Conservation (phyloP, 1,140 invertebrate species). For the Oppia nitens region DNA sequence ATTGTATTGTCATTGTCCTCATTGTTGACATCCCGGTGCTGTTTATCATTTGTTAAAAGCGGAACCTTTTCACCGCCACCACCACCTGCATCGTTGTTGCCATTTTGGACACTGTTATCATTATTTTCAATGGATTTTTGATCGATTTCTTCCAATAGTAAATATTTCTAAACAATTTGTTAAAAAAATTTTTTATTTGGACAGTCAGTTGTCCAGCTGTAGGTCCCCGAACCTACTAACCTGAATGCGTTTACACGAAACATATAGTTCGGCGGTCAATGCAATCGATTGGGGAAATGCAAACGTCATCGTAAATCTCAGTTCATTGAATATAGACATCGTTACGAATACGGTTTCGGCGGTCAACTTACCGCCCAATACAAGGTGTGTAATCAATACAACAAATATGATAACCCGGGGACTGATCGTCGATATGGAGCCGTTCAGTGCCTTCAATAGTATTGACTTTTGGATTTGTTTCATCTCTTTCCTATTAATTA, state of each 20-base stretch:
- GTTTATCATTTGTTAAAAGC: constrained; percentile 4
- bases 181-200: no score
- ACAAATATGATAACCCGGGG: constrained; percentile 52
- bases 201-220: background rate
- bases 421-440: constrained; percentile 21
- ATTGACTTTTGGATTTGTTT: constrained; percentile 42
- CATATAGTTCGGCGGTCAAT: constrained; percentile 27
- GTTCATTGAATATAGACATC: constrained; percentile 47
- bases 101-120: background rate
- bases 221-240: background rate
- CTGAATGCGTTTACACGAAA: constrained; percentile 42
- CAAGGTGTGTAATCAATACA: constrained; percentile 46
- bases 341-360: constrained; percentile 57
- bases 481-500: constrained; percentile 12
- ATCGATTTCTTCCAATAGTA: background rate
- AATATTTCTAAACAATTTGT: background rate
- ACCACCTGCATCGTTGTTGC: no score
- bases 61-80: no score
- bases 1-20: background rate
- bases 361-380: constrained; percentile 42
- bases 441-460: constrained; percentile 47
- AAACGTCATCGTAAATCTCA: constrained; percentile 45
- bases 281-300: constrained; percentile 51
- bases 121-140: background rate
- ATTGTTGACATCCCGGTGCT: no score